Conservation (phyloP, 2,888 invertebrate species). For the Agrypnus murinus region DNA sequence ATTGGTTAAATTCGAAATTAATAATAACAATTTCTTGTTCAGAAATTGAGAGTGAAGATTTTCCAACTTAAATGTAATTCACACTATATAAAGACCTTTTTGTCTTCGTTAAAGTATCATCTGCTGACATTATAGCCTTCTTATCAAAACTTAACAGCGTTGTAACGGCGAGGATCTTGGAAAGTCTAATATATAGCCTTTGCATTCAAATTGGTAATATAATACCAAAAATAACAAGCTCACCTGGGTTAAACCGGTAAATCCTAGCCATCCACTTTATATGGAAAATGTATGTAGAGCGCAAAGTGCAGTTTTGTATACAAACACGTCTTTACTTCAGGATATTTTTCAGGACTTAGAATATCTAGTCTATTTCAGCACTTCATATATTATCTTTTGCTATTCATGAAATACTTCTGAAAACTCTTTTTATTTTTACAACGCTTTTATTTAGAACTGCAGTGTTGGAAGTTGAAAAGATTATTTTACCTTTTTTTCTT, state of each 20-base stretch:
- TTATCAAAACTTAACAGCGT: too few relatives aligned
- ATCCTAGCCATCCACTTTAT: slow-evolving; percentile 49
- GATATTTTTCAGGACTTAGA: slow-evolving; percentile 42
- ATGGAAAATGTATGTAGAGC: slow-evolving; percentile 51
- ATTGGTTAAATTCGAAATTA: too few relatives aligned
- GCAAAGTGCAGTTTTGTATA: slow-evolving; percentile 49
- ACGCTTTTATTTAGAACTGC: slow-evolving; percentile 27
- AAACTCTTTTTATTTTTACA: neutral
- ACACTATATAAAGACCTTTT: too few relatives aligned
- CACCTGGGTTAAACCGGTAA: slow-evolving; percentile 42
- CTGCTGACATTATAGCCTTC: too few relatives aligned
- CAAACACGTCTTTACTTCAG: slow-evolving; percentile 31
- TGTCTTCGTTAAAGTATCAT: too few relatives aligned
- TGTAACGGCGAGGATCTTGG: too few relatives aligned
- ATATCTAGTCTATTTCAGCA: slow-evolving; percentile 40
- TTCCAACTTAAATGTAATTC: too few relatives aligned
- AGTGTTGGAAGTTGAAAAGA: too few relatives aligned
- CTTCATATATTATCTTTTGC: slow-evolving; percentile 44
- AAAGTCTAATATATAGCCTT: neutral
- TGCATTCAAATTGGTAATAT: slow-evolving; percentile 44
- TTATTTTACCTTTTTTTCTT: too few relatives aligned
- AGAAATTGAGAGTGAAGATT: too few relatives aligned
- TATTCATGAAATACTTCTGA: slow-evolving; percentile 44
- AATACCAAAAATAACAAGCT: slow-evolving; percentile 36
- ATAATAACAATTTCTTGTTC: too few relatives aligned